Percentiles rank a stretch among this genome's conserved stretches.
phyloP scores from a whole-genome alignment of 2,113 vertebrate genomes.

The Triplophysa siluroides region DNA sequence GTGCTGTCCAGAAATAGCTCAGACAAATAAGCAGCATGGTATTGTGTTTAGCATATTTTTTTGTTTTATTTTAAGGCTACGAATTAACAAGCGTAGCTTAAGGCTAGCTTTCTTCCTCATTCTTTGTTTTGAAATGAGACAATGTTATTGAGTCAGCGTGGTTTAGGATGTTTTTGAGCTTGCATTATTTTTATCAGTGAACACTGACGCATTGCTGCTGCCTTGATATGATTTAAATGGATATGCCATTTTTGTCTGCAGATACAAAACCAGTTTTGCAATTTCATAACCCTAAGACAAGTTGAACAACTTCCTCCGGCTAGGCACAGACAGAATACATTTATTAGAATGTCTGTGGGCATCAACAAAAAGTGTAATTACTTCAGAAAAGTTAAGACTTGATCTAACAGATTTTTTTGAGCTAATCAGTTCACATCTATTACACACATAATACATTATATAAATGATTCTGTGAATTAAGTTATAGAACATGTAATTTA shows the following conservation, averaged over 20 bases:
- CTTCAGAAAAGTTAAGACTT: not conserved
- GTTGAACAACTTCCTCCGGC: not conserved
- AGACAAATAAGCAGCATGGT: not conserved
- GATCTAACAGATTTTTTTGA: not conserved
- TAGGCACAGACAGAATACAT: not conserved
- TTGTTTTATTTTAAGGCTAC: too few species aligned
- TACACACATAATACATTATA: not conserved
- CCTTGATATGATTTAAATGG: not conserved
- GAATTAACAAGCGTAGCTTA: too few species aligned
- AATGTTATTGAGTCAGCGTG: not conserved
- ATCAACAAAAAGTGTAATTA: not conserved
- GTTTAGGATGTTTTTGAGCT: not conserved
- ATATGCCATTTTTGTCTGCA: not conserved
- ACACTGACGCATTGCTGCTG: not conserved
- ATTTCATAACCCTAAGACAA: not conserved
- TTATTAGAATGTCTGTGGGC: not conserved
- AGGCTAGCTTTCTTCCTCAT: too few species aligned
- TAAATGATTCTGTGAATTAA: not conserved
- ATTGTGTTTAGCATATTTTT: not conserved
- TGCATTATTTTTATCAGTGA: not conserved
- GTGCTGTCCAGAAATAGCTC: not conserved
- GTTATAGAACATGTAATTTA: too few species aligned
- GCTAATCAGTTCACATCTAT: not conserved
- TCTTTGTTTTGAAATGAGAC: too few species aligned
- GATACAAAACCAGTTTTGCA: not conserved